Evolutionary conservation across 2,113 vertebrate genomes (phyloP), one percentile per base, ranked within the genome.

Genomic region (Rana temporaria): DNA sequence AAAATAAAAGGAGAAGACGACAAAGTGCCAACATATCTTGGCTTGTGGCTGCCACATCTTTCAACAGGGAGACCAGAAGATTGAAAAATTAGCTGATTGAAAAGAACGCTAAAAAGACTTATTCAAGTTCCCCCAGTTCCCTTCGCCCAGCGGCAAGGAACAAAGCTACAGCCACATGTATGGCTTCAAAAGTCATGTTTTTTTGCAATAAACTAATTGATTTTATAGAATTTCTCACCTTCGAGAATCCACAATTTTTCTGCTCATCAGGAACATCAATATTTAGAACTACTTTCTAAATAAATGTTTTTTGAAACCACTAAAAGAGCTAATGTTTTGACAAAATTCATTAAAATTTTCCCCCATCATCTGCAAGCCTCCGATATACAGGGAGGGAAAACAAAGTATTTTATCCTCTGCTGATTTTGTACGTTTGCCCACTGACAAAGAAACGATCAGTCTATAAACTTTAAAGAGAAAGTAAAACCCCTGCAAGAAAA

Each of bases 21-120:
- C 71, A 32, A 65, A 57, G 79, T 73, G 60, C 69, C 68, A 84
- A 81, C 26, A 68, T 3, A 0, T 0, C 1, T 26, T 85, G 30
- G 34, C 66, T 6, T 71, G 55, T 69, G 68, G 76, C 76, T 59
- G 9, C 0, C 19, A 81, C n/a, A 75, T 83, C 71, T 83, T 83
- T 83, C 81, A 83, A 60, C 81, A 76, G 64, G 30, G 19, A 66
- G 65, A 76, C 72, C 71, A 83, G 81, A 83, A 83, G 81, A 76
- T 76, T 76, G 81, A 83, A 76, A 83, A 83, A 83, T 83, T 83
- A 83, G 63, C 81, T 83, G 71, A 83, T 68, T 15, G 38, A 68
- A 83, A 83, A 68, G 63, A 60, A 60, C 53, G 56, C 79, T 60
- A 80, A 70, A 60, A 79, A 71, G 57, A 26, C 38, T 52, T 57